Percentiles rank a stretch among this genome's conserved stretches.
Evolutionary conservation across 2,113 vertebrate genomes (phyloP).

Genomic region (Dromaius novaehollandiae): DNA sequence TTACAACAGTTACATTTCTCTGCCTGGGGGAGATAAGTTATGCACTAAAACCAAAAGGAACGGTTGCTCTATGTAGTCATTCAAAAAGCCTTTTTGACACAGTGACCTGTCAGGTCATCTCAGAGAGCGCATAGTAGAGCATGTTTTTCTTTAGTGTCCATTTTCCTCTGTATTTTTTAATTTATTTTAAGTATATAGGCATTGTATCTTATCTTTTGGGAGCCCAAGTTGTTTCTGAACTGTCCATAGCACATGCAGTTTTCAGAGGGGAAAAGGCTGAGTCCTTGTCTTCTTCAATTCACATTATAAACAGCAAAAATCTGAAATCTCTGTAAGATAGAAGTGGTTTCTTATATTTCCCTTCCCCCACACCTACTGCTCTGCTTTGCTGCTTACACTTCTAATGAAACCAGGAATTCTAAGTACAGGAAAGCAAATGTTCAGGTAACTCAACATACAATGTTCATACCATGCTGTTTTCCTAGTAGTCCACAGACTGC

Average conservation of each 20-base stretch:
- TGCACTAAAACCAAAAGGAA: not conserved
- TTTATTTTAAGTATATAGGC: not conserved
- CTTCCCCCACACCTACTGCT: not conserved
- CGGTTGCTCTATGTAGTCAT: not conserved
- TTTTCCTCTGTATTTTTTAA: not conserved
- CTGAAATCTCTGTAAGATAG: not conserved
- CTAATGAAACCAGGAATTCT: slow-evolving; percentile 3
- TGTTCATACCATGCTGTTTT: slow-evolving; percentile 1
- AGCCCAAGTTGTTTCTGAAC: not conserved
- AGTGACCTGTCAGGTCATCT: not conserved
- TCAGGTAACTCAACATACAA: not conserved
- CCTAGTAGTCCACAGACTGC: not conserved
- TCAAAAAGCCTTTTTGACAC: not conserved
- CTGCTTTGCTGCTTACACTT: not conserved
- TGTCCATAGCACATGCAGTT: not conserved
- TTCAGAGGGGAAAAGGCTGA: not conserved
- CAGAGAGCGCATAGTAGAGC: not conserved
- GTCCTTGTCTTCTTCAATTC: not conserved
- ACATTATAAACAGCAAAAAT: not conserved
- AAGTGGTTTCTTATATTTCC: not conserved
- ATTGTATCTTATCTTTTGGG: not conserved
- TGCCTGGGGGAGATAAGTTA: not conserved
- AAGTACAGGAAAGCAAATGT: not conserved
- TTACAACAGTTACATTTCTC: not conserved
- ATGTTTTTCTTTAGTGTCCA: not conserved